Base-by-base conservation (phyloP, 1,140 invertebrate genomes). In the Bursaphelenchus mucronatus region DNA sequence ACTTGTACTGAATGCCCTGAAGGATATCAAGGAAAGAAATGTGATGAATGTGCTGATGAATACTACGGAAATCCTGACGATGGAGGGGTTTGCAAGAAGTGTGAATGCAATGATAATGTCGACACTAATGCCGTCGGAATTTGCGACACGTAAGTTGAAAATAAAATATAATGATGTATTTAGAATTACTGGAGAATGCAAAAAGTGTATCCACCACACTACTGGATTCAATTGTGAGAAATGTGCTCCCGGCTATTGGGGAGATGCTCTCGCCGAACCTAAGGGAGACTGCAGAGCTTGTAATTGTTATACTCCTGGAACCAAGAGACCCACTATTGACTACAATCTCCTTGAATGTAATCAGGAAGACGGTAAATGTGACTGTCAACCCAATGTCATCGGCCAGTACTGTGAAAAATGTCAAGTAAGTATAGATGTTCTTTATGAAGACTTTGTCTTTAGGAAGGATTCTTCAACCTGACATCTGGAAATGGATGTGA, bases 171-270 rank as follows among this genome's bases (percentile, higher is more conserved):
- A 9, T 64, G 44, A 63, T 11, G 10, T 17, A 50, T 74, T 5
- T 69, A 84, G 91, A 45, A 90, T 89, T 10, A 92, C 89, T 21
- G 95, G 94, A 47, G 89, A 94, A 80, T 98, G 95, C 86, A 82
- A 94, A 0, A 96, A 95, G 78, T 98, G 95, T 82, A 94, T 97
- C 63, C 90, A 94, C 81, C 94, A 94, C 75, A 96, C 94, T 3
- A 90, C 87, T 39, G 95, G 94, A 3, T 82, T 74, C 59, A 80
- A 76, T 85, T 87, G 94, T 81, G 92, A 96, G 68, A 87, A 88
- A 76, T 97, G 94, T 84, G 83, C 92, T 66, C 86, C 89, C 59
- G 91, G 90, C 71, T 84, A 79, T 75, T 85, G 81, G 73, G 84
- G 84, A 21, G 79, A 85, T 75, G 82, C 73, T 13, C 51, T 78